These are phyloP conservation scores for Cyphomyrmex costatus DNA, from an alignment of 1,140 invertebrate genomes.

Conservation along the genomic window DNA sequence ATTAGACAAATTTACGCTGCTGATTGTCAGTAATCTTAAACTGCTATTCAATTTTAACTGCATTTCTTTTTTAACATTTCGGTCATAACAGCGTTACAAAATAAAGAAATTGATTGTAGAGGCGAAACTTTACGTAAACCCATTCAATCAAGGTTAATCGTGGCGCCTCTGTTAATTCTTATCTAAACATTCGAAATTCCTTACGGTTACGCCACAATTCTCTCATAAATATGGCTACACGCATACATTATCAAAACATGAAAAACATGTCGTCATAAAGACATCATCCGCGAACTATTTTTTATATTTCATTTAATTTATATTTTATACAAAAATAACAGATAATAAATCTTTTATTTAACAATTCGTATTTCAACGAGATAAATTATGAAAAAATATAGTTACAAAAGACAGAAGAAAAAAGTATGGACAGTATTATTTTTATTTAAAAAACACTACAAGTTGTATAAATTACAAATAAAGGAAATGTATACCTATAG, in stretches of 20 bases:
- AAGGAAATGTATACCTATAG: neutral
- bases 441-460: neutral
- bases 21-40: neutral
- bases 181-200: slow-evolving; percentile 72
- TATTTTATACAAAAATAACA: too few species aligned
- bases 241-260: slow-evolving; percentile 24
- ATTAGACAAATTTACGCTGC: too few species aligned
- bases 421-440: neutral
- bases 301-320: neutral
- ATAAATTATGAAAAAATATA: neutral
- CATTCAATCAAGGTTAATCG: slow-evolving; percentile 58
- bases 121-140: slow-evolving; percentile 34
- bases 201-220: slow-evolving; percentile 48
- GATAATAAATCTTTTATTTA: neutral
- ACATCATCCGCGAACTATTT: neutral
- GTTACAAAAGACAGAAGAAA: neutral
- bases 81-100: neutral
- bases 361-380: neutral
- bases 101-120: slow-evolving; percentile 43
- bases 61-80: neutral
- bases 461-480: neutral
- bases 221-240: slow-evolving; percentile 14
- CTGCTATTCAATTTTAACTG: neutral
- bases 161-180: slow-evolving; percentile 51
- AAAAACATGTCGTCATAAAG: neutral